These are phyloP conservation scores for Podarcis raffonei DNA, from an alignment of 2,113 vertebrate species.

Conservation along the genomic window DNA sequence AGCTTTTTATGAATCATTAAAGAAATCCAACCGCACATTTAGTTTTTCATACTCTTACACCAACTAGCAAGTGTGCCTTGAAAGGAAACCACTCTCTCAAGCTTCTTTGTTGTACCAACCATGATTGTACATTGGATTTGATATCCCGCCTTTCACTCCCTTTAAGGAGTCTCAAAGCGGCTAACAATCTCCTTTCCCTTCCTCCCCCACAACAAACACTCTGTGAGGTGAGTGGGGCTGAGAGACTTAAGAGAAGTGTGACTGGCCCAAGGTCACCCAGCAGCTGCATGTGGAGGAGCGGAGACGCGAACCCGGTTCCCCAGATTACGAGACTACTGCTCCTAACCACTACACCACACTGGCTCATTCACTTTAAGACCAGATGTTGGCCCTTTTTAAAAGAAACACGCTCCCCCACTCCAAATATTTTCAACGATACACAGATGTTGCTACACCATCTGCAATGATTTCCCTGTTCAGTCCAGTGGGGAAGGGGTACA, in stretches of 20 bases:
- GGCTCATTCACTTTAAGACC: not conserved
- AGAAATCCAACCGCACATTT: constrained; percentile 67
- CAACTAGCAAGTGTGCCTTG: constrained; percentile 75
- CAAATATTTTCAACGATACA: not conserved
- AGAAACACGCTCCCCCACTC: not conserved
- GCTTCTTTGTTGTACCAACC: constrained; percentile 62
- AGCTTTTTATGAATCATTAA: constrained; percentile 68
- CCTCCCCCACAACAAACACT: no score
- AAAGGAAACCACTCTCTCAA: constrained; percentile 67
- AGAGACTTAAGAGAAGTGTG: no score
- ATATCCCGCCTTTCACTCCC: no score
- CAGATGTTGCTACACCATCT: not conserved
- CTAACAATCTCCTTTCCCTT: no score
- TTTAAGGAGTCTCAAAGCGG: no score
- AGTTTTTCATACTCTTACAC: constrained; percentile 64
- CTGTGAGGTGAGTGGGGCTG: no score
- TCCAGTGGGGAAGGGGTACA: not conserved
- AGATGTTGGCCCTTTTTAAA: constrained; percentile 1
- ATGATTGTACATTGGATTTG: no score
- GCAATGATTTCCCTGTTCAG: not conserved
- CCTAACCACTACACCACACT: no score
- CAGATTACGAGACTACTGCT: no score
- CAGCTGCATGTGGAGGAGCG: no score
- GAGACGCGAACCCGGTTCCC: no score
- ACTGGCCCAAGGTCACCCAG: no score